Evolutionary conservation across 2,888 invertebrate genomes (phyloP), one percentile per base, ranked within the genome.

Genomic region (Hyalella azteca): DNA sequence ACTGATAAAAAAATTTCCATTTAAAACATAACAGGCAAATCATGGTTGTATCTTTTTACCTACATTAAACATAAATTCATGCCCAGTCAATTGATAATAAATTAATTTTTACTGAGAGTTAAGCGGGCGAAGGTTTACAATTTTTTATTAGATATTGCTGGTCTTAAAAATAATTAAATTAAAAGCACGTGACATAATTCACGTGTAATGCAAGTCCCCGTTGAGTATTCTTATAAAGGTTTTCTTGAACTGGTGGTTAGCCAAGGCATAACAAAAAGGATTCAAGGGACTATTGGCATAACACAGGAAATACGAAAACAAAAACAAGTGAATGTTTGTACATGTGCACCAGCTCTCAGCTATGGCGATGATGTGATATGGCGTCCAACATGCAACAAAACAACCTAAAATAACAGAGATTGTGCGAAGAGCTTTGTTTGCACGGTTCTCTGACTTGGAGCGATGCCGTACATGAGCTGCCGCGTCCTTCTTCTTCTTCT

Each of bases 231-330:
- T 92, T 85, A 95, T 95, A 89, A 99, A 98, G 79, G 98, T 97
- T 89, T 97, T 96, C 89, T 99, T 99, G 89, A 99, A 99, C 88
- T 99, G 98, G 87, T 97, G 97, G 89, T 99, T 99, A 85, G 98
- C 98, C 86, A 99, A 90, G 48, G 99, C 99, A 88, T 99, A 99
- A 89, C 98, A 99, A 88, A 99, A 97, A 13, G 99, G 99, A 89
- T 99, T 99, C 88, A 99, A 94, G 0, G 98, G 98, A 88, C 97
- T 97, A 88, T 99, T 99, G 81, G 98, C 95, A 89, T 99, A 99
- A 90, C 99, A 99, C 79, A 99, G 91, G 89, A 97, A 98, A 88
- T 98, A 98, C 36, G 95, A 94, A 88, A 97, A 96, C 93, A 97
- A 95, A 89, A 95, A 98, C 78, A 97, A 89, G 88, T 96, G 94